phyloP scores from a whole-genome alignment of 2,113 vertebrate species.

The Castor canadensis region DNA sequence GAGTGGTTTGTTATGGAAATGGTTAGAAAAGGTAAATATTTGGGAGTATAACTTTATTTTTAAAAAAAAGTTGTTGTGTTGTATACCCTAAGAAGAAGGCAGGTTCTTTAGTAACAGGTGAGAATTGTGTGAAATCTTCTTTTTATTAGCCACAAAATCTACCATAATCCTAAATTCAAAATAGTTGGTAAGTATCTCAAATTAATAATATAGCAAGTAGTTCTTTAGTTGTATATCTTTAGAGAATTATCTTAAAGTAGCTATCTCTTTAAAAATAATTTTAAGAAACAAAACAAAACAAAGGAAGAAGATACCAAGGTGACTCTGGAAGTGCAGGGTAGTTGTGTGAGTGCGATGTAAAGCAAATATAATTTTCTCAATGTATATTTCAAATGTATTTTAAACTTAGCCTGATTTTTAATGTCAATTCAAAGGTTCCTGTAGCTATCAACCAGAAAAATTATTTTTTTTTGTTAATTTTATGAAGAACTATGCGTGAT shows the following conservation, averaged over 20 bases:
- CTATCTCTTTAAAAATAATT: not conserved
- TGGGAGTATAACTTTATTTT: not conserved
- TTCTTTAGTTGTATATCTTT: not conserved
- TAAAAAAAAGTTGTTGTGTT: not conserved
- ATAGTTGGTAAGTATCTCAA: not conserved
- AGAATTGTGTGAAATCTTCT: not conserved
- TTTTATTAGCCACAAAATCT: not conserved
- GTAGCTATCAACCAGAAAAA: not conserved
- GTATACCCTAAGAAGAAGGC: not conserved
- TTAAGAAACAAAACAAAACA: not conserved
- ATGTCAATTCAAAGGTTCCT: not conserved
- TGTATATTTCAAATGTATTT: not conserved
- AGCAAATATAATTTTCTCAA: not conserved
- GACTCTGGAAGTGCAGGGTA: not conserved
- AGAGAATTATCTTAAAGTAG: conserved; percentile 13
- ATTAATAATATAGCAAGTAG: not conserved
- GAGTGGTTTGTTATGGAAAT: not conserved
- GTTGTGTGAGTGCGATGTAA: not conserved
- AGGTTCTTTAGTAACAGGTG: not conserved
- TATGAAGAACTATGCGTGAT: not conserved
- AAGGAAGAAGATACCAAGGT: not conserved
- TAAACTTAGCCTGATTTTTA: not conserved
- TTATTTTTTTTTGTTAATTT: not conserved
- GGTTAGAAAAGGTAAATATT: not conserved
- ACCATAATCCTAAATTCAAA: conserved; percentile 13